Evolutionary conservation across 2,113 vertebrate species (phyloP), one percentile per base, ranked within the genome.

Genomic region (Pseudonaja textilis): DNA sequence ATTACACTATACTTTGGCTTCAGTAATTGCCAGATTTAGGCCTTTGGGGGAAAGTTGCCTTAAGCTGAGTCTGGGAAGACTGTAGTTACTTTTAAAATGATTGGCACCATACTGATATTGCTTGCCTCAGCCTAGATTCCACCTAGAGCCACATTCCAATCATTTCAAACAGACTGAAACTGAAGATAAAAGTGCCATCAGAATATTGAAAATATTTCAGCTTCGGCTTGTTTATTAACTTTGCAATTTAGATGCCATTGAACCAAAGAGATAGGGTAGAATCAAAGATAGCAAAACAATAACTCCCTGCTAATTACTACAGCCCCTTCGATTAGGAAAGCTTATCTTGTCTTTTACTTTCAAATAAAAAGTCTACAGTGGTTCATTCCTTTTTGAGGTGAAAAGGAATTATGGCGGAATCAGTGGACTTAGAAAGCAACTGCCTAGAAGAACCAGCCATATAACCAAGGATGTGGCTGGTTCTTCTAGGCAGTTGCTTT

Each of bases 281-380:
- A 59, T 2, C 61, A 88, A 56, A 14, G 10, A 90, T 54, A 94
- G 92, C 20, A 29, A 2, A 55, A 69, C 7, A n/a, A 93, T 93
- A 90, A 93, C 88, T 64, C 22, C 74, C 39, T 64, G 34, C 88
- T 90, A 93, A 93, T 93, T 93, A 93, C 45, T 26, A 64, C n/a
- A 22, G 45, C 56, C 22, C 8, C 39, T 54, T 52, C 89, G 29
- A 47, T 92, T 64, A 61, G 89, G 81, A 34, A 50, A 14, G 45
- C 55, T 93, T 64, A 90, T 93, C 74, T 54, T 89, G 25, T 87
- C n/a, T 47, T 61, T 61, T 52, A 26, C 74, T 93, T 90, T 26
- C 74, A 87, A 93, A 90, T 87, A 87, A 64, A 64, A 86, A n/a
- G 6, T 45, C 42, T 42, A 34, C 39, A 59, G 29, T 89, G 20